These are phyloP conservation scores for Daubentonia madagascariensis DNA, from an alignment of 2,113 vertebrate species.

Conservation along the genomic window DNA sequence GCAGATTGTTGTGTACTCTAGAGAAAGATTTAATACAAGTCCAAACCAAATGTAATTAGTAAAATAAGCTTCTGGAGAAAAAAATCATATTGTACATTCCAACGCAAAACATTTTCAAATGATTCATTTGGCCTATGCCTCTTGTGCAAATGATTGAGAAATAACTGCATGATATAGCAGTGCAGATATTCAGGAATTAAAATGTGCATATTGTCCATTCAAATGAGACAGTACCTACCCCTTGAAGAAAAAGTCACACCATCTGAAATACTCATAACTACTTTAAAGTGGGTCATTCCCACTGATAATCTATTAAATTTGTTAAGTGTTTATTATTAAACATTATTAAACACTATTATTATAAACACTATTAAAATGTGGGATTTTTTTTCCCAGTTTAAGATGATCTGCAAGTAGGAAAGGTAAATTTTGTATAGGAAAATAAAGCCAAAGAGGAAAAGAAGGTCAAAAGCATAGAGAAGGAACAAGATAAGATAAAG, in stretches of 20 bases:
- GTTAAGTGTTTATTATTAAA: background rate
- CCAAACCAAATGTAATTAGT: conserved; percentile 31
- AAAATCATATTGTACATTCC: background rate
- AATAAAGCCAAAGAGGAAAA: background rate
- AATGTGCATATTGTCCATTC: background rate
- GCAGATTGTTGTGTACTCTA: background rate
- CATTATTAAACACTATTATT: too few relatives aligned
- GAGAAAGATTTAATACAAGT: background rate
- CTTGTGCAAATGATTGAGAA: background rate
- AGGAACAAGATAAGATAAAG: background rate
- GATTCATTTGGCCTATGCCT: background rate
- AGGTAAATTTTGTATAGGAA: background rate
- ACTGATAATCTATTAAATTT: background rate
- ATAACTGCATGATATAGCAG: background rate
- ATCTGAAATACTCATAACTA: background rate
- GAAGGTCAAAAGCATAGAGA: background rate
- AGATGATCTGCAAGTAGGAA: background rate
- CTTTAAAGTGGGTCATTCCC: background rate
- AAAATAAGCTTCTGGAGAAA: background rate
- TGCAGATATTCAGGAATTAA: background rate
- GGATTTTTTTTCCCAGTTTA: background rate
- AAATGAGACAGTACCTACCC: background rate
- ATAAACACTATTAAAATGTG: background rate
- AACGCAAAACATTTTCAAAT: conserved; percentile 4
- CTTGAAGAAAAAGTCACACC: background rate